Evolutionary conservation across 2,113 vertebrate species (phyloP).

Genomic region (Grantiella picta): DNA sequence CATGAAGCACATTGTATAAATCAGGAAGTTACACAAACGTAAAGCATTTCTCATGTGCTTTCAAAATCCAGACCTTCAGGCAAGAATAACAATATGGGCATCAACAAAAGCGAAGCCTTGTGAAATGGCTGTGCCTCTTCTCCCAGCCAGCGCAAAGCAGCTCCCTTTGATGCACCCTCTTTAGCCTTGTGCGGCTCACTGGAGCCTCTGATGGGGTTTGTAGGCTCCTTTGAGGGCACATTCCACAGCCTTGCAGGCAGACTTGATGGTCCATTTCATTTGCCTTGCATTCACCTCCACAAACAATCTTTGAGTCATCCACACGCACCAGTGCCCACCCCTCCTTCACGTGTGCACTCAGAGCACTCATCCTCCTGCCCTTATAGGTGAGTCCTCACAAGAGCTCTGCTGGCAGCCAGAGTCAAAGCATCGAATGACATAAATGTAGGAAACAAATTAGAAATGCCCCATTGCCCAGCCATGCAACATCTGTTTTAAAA

Average conservation of each 20-base stretch:
- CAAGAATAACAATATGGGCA: not conserved
- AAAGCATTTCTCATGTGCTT: conserved; percentile 18
- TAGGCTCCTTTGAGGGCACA: not conserved
- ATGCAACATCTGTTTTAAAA: not conserved
- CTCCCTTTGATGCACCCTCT: not conserved
- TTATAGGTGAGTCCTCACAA: not conserved
- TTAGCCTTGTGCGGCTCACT: not conserved
- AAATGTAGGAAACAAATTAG: not conserved
- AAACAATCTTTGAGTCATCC: not conserved
- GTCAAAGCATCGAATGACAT: not conserved
- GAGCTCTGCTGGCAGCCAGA: not conserved
- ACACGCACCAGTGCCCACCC: not conserved
- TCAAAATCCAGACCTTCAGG: conserved; percentile 28
- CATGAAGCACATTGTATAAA: not conserved
- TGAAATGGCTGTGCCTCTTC: not conserved
- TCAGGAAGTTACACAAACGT: conserved; percentile 1
- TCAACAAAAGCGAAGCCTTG: not conserved
- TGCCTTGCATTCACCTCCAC: not conserved
- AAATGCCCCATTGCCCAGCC: not conserved
- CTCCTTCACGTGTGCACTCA: accelerated
- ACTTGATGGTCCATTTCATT: not conserved
- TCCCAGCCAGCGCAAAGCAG: not conserved
- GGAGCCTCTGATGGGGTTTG: not conserved
- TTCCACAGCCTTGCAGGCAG: not conserved
- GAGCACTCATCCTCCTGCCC: not conserved